Base-by-base conservation (phyloP, 2,113 vertebrate species). In the Misgurnus anguillicaudatus region DNA sequence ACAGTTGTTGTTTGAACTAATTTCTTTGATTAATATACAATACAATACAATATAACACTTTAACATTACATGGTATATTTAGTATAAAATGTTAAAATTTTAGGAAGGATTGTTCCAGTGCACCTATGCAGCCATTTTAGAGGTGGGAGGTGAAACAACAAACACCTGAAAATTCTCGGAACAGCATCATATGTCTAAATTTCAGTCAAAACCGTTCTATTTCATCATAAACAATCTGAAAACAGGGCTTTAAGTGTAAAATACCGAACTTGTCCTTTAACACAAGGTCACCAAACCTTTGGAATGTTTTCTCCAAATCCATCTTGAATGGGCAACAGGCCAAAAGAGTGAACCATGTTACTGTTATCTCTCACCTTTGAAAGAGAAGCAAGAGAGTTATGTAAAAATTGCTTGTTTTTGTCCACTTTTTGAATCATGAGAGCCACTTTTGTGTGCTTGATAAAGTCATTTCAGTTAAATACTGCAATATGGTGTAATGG, bases 281-380 rank as follows among this genome's bases (percentile, higher is more conserved):
- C 69, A 57, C 70, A 83, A 79, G 38, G 76, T 82, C 55, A 62
- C 55, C 57, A 74, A 74, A 73, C 47, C 55, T 62, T 66, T 72
- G 62, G 76, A 61, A 41, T 77, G 57, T 47, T 83, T 80, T 72
- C 41, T 77, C 45, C 55, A 36, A 73, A 45, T 42, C 41, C 24
- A 38, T 77, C 19, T 78, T 71, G 38, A 17, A 75, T 82, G 80
- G 80, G 75, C 61, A 58, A 4, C 14, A 53, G 19, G 74, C 62
- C 73, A 77, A 47, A 68, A 38, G 67, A 67, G 69, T 58, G 58
- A 75, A 62, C 66, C 57, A 31, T 63, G 58, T 72, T 84, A 87
- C 88, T 89, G 78, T 81, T 74, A 88, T 87, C 86, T 89, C 82
- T 77, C 19, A 75, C 83, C 73, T 88, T 83, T 87, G 83, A 88